Base-by-base conservation (phyloP, 2,888 invertebrate genomes). In the Deilephila porcellus region DNA sequence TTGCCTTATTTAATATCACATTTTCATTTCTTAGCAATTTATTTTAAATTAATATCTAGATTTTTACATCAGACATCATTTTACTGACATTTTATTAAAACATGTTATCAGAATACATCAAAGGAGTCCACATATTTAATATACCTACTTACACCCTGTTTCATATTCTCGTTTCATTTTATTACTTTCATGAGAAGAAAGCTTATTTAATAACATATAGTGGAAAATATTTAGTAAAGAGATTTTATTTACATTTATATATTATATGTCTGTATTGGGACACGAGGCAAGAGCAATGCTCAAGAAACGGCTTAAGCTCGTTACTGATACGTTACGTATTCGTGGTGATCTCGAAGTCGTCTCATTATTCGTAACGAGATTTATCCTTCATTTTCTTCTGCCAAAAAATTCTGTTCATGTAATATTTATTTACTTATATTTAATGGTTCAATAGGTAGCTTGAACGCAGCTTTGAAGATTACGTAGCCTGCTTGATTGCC, bases 171-270 rank as follows among this genome's bases (percentile, higher is more conserved):
- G 64, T 64, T 20, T 64, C 32, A 45, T 45, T 29, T 25, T 67
- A 67, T 67, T 67, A 67, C 52, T 52, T 67, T 67, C 17, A 52
- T 67, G 45, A 67, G 14, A 67, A 52, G 25, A 67, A 4, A 52
- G 64, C 45, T 5, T 67, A 67, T 67, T 67, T 25, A 52, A 25
- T 67, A 45, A 67, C 17, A 45, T 14, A 45, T 25, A 14, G 64
- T 63, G n/a, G 45, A 67, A 67, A 45, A 67, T 56, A n/a, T 56
- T 52, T 67, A 45, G 37, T 67, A 67, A 45, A 45, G 11, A 3
- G 37, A 37, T 37, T 37, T 20, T 37, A 64, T 64, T 45, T 67
- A 45, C 25, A 67, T 67, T 20, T 11, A 25, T 11, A 20, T 17
- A 11, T 25, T 25, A n/a, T 11, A 52, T 52, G n/a, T 67, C 6